Evolutionary conservation across 2,797 vertebrate species (phyloP).

Genomic region (Dromococcyx pavoninus): DNA sequence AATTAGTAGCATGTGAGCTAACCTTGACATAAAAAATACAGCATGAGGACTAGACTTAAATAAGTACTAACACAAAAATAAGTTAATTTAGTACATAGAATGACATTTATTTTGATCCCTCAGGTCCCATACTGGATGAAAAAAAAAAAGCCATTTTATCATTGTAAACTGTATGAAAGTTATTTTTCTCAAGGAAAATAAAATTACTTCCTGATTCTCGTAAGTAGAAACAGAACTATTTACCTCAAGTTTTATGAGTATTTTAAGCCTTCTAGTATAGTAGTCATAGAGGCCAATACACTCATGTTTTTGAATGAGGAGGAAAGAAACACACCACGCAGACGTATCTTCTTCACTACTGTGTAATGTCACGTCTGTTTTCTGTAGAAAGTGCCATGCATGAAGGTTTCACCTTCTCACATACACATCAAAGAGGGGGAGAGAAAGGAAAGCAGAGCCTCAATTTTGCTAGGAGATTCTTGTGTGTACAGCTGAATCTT

Average conservation of each 20-base stretch:
- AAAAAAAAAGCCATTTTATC: neutral
- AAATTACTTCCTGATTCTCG: neutral
- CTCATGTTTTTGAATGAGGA: neutral
- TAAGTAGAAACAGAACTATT: neutral
- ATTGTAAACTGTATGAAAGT: neutral
- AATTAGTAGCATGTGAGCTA: slow-evolving; percentile 17
- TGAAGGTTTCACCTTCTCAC: neutral
- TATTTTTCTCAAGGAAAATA: neutral
- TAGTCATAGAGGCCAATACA: neutral
- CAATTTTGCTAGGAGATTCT: neutral
- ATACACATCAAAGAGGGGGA: neutral
- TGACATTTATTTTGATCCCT: neutral
- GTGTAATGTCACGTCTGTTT: neutral
- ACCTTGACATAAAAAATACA: slow-evolving; percentile 20
- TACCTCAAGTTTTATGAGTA: neutral
- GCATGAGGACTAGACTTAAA: neutral
- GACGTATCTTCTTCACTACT: neutral
- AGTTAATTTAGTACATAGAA: neutral
- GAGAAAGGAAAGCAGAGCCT: neutral
- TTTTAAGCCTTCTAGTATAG: neutral
- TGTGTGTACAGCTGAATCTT: neutral
- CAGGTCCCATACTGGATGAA: neutral
- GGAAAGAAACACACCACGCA: neutral
- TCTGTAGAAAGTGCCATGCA: neutral
- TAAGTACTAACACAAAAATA: neutral